Evolutionary conservation across 2,888 invertebrate species (phyloP).

Genomic region (Oligia latruncula): DNA sequence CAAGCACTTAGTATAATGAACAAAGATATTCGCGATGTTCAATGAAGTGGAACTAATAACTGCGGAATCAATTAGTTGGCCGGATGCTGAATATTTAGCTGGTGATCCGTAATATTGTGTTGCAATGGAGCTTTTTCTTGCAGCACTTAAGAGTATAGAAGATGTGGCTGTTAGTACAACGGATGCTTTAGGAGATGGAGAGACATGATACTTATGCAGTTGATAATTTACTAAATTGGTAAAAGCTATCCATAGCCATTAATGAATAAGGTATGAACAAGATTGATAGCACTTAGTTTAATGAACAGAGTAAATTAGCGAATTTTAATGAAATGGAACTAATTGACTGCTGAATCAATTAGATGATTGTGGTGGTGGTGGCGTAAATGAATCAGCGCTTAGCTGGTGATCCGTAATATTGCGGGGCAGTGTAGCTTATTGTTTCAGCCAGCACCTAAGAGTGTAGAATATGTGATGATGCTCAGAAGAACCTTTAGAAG

Average conservation of each 20-base stretch:
- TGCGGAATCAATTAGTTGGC: conserved; percentile 58
- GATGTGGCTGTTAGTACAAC: not conserved
- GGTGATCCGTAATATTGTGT: conserved; percentile 21
- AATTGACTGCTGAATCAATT: conserved; percentile 62
- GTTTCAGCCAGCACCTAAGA: too few species aligned
- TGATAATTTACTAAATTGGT: not conserved
- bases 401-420: conserved; percentile 22
- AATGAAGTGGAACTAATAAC: conserved; percentile 58
- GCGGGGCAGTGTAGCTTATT: conserved; percentile 25
- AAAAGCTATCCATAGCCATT: not conserved
- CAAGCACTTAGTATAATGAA: conserved; percentile 56
- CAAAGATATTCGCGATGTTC: conserved; percentile 49
- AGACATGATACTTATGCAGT: not conserved
- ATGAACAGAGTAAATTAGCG: conserved; percentile 57
- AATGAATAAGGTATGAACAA: not conserved
- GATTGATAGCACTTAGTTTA: conserved; percentile 37
- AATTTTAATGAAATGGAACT: conserved; percentile 49
- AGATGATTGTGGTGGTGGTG: not conserved
- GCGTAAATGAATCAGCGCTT: not conserved
- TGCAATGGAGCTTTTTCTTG: conserved; percentile 31
- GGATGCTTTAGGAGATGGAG: not conserved
- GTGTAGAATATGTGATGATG: not conserved
- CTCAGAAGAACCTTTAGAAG: not conserved
- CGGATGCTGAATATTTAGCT: conserved; percentile 50
- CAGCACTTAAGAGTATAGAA: conserved; percentile 16